Evolutionary conservation across 2,888 invertebrate species (phyloP), one percentile per base, ranked within the genome.

Genomic region (Lydus trimaculatus): DNA sequence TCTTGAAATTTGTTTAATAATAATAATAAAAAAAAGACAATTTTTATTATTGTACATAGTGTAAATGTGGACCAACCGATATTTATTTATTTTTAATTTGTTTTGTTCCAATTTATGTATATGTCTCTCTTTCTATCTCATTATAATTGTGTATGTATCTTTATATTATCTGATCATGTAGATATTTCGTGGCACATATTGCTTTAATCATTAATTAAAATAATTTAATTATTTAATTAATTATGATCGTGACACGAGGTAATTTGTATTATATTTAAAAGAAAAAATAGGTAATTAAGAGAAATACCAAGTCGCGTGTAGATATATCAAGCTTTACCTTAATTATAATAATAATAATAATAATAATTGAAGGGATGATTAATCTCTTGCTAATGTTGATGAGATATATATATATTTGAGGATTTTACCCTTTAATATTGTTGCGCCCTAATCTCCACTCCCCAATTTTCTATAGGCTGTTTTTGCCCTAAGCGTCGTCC

Each of bases 261-360:
- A 79, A 78, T 78, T 78, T 79, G 75, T 79, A 79, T 70, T 70
- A 72, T 76, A 75, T 69, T 73, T 71, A 74, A 78, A n/a, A n/a
- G n/a, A n/a, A n/a, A n/a, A n/a, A n/a, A 73, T 77, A 77, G 78
- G n/a, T 43, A 43, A 43, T n/a, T 43, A 8, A 43, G n/a, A 17
- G 11, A 17, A 43, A n/a, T 43, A 43, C 43, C 43, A 43, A 36
- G 43, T 78, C 81, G 82, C 81, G 79, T 83, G 83, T 83, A 83
- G 82, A 83, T 83, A 83, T 78, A 43, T 43, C 43, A 43, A 43
- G 43, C 43, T 43, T 43, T 43, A 43, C 17, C 43, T 43, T 43
- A 43, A 17, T n/a, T n/a, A n/a, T 17, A 43, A 43, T 17, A 43
- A 17, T 1, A 43, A 33, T 6, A 33, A 33, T 6, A 33, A 43